Percentiles rank a stretch among this genome's conserved stretches.
Conservation (phyloP, 2,888 invertebrate species). For the Eupithecia vulgata region DNA sequence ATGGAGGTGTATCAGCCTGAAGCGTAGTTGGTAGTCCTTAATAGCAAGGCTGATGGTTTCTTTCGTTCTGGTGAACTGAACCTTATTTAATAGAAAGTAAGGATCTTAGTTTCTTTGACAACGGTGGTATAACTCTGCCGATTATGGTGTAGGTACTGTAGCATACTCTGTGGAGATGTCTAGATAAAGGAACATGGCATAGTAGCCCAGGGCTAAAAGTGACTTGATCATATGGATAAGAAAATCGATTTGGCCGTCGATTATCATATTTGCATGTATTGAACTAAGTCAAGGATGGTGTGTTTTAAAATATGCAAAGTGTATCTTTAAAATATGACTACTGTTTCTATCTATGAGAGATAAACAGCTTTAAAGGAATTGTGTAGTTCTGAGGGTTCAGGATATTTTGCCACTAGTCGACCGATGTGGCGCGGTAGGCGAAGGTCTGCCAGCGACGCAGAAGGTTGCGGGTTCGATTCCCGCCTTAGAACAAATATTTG, state of each 20-base stretch:
- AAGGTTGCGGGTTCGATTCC: too few relatives aligned
- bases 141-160: slow-evolving; percentile 49
- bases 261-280: slow-evolving; percentile 28
- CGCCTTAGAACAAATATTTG: too few relatives aligned
- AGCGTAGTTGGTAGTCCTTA: slow-evolving; percentile 69
- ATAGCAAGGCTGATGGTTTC: background rate
- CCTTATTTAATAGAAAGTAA: background rate
- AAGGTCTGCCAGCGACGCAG: too few relatives aligned
- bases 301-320: slow-evolving; percentile 2
- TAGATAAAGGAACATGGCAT: slow-evolving; percentile 63
- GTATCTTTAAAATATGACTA: too few relatives aligned
- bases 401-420: too few relatives aligned
- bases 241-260: slow-evolving; percentile 38
- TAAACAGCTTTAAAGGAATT: too few relatives aligned
- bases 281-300: slow-evolving; percentile 11
- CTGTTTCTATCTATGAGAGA: too few relatives aligned
- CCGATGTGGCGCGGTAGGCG: too few relatives aligned
- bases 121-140: background rate
- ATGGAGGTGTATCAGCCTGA: slow-evolving; percentile 49
- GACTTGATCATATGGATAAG: slow-evolving; percentile 41
- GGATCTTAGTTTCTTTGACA: background rate
- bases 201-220: slow-evolving; percentile 36
- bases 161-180: slow-evolving; percentile 71
- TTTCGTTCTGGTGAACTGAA: background rate
- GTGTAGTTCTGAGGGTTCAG: too few relatives aligned